Conservation (phyloP, 2,888 invertebrate genomes). For the Himalopsyche tibetana region DNA sequence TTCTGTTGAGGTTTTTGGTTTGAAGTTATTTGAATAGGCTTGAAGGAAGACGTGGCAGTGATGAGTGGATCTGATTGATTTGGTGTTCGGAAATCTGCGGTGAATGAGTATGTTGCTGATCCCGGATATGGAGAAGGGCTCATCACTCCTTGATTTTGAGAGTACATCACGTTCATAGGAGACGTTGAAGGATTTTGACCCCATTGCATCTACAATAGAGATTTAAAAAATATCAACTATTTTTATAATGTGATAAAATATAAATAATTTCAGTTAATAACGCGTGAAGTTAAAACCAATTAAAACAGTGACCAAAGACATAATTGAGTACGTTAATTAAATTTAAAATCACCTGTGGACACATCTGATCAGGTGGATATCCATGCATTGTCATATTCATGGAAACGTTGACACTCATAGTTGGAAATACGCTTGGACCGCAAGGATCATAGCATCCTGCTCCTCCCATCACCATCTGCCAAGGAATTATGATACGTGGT, state of each 20-base stretch:
- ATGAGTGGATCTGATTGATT: conserved; percentile 78
- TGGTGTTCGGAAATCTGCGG: conserved; percentile 86
- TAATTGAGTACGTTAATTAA: no score
- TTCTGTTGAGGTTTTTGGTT: conserved; percentile 70
- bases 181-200: conserved; percentile 80
- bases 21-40: conserved; percentile 76
- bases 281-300: background rate
- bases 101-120: conserved; percentile 88
- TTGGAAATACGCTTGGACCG: conserved; percentile 81
- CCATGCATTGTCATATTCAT: conserved; percentile 99
- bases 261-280: no score
- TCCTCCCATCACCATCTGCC: conserved; percentile 79
- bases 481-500: background rate
- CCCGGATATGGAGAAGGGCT: conserved; percentile 81
- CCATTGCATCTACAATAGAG: conserved; percentile 82
- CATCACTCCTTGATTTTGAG: conserved; percentile 79
- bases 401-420: conserved; percentile 97
- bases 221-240: no score
- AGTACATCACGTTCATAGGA: conserved; percentile 81
- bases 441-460: conserved; percentile 74
- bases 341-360: conserved; percentile 79
- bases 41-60: conserved; percentile 77
- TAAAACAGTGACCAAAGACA: background rate
- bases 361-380: conserved; percentile 81
- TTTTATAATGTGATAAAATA: no score